Base-by-base conservation (phyloP, 1,140 invertebrate species). In the Drosophila persimilis region DNA sequence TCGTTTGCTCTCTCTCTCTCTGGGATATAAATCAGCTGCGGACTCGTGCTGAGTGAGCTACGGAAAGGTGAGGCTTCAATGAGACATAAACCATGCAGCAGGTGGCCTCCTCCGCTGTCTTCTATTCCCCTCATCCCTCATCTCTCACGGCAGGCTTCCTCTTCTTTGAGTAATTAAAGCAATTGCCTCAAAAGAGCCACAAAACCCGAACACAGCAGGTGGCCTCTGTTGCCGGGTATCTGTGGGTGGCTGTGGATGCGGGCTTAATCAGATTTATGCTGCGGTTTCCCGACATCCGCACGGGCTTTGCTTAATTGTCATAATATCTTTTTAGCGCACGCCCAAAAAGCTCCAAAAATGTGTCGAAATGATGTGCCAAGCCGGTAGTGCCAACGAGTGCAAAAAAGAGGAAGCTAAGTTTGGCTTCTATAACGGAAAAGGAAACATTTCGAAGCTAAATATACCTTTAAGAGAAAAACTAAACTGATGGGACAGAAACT, bases 251-350 rank as follows among this genome's bases (percentile, higher is more conserved):
- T 7, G 9, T 47, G 39, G 53, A 44, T 43, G 39, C 43, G 53
- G 31, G 31, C 44, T 76, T 73, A 69, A 80, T 71, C 80, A 76
- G 73, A 85, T 85, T 85, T 86, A 77, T 58, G 47, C 45, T 74
- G 77, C 50, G 81, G 64, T 77, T 73, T 67, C 54, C 26, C 45
- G 47, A n/a, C 46, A 60, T 45, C 51, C 64, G 35, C 66, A 48
- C 65, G 62, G 75, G 75, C 61, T 67, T 35, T 45, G 15, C 75
- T 84, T 84, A 78, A 83, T 83, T 83, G 80, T 76, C 64, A 85
- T 85, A 77, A 86, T 86, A 77, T 77, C 58, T 86, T 63, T 80
- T 69, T 73, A 79, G 69, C 79, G 47, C 62, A 2, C 24, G 24
- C 47, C 64, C 7, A 26, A 46, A 59, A 39, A 60, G 50, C 62